These are phyloP conservation scores for Andrena hattorfiana DNA, from an alignment of 2,888 invertebrate genomes.

Conservation along the genomic window DNA sequence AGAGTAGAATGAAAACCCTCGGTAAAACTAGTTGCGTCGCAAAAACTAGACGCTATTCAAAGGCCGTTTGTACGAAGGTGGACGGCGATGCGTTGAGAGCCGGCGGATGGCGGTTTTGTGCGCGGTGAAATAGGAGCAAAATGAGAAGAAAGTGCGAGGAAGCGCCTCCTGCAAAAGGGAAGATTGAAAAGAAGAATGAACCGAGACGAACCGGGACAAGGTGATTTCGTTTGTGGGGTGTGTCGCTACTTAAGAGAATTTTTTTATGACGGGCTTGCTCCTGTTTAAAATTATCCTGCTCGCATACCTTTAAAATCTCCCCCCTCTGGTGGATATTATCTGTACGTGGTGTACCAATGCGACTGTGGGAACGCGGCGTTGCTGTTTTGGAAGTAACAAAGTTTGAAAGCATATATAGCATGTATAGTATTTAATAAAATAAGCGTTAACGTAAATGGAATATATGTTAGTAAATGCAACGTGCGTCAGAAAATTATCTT, in stretches of 20 bases:
- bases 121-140: conserved; percentile 53
- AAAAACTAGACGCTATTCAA: conserved; percentile 82
- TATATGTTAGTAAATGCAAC: too few relatives aligned
- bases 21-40: conserved; percentile 78
- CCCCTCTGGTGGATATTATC: neutral
- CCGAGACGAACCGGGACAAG: conserved; percentile 29
- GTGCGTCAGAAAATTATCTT: too few relatives aligned
- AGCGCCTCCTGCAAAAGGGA: conserved; percentile 44
- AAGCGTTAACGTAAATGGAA: too few relatives aligned
- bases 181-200: conserved; percentile 29
- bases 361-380: neutral
- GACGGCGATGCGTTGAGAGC: conserved; percentile 48
- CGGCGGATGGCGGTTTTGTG: conserved; percentile 42
- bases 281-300: conserved; percentile 18
- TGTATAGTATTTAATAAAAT: too few relatives aligned
- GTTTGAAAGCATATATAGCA: neutral
- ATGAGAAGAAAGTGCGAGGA: conserved; percentile 52
- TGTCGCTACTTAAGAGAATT: conserved; percentile 33
- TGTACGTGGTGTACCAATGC: neutral
- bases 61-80: conserved; percentile 74
- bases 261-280: conserved; percentile 23
- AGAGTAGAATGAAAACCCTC: conserved; percentile 75
- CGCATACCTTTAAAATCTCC: neutral
- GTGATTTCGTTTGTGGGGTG: conserved; percentile 55
- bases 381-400: neutral